A percentile compares a stretch with the other conserved stretches of the same genome.
phyloP scores from a whole-genome alignment of 2,113 vertebrate genomes.

The Aspidoscelis tigris region DNA sequence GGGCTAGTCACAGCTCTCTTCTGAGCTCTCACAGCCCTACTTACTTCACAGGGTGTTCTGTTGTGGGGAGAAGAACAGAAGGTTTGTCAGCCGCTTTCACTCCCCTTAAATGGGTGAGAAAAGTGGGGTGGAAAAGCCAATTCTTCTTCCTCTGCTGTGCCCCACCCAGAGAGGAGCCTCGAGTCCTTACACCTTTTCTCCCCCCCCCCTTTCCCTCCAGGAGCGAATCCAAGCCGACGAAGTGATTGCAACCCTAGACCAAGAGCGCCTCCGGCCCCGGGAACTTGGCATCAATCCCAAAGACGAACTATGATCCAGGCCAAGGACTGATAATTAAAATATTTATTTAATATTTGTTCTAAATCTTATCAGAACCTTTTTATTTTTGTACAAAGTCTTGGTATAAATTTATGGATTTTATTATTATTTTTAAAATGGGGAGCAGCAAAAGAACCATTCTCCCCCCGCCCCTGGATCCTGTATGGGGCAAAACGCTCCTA shows the following conservation, averaged over 20 bases:
- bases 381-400: conserved; percentile 93
- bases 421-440: background rate
- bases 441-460: conserved; percentile 3
- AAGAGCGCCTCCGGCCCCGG: conserved; percentile 71
- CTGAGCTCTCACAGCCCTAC: no score
- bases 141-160: no score
- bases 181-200: no score
- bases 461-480: background rate
- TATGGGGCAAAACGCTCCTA: background rate
- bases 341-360: conserved; percentile 92
- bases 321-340: conserved; percentile 72
- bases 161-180: no score
- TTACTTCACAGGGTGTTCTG: no score
- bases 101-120: no score
- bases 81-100: no score
- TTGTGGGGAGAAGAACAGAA: no score
- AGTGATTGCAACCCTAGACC: conserved; percentile 86
- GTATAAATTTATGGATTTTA: conserved; percentile 75
- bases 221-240: conserved; percentile 95
- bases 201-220: conserved; percentile 70
- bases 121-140: no score
- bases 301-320: conserved; percentile 87
- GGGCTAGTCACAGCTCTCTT: no score
- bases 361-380: conserved; percentile 85
- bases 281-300: conserved; percentile 88